Evolutionary conservation across 2,888 invertebrate genomes (phyloP).

Genomic region (Omphaloscelis lunosa): DNA sequence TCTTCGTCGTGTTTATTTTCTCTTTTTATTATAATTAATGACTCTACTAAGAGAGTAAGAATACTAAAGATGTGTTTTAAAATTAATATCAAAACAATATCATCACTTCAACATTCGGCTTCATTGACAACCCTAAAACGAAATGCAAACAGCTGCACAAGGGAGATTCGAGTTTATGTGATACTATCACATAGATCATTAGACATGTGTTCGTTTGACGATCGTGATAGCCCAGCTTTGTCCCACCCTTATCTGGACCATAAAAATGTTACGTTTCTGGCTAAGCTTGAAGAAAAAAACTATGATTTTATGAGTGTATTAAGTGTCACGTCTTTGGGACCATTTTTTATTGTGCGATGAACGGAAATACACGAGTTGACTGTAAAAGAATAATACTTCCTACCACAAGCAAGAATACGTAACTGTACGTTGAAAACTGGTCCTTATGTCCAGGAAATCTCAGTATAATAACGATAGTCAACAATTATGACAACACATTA

Average conservation of each 20-base stretch:
- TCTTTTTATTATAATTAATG: too few species aligned
- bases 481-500: background rate
- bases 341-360: conserved; percentile 51
- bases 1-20: background rate
- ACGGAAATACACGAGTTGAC: conserved; percentile 39
- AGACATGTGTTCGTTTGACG: conserved; percentile 67
- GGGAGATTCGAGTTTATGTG: conserved; percentile 64
- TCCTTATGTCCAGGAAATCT: background rate
- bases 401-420: background rate
- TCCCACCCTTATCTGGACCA: conserved; percentile 64
- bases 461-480: background rate
- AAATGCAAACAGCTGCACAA: conserved; percentile 46
- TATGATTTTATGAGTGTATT: conserved; percentile 62
- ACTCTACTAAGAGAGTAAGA: background rate
- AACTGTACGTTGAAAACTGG: background rate
- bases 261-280: conserved; percentile 66
- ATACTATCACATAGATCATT: conserved; percentile 68
- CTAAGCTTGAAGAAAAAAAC: conserved; percentile 52
- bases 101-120: background rate
- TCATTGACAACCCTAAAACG: conserved; percentile 46
- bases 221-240: conserved; percentile 59
- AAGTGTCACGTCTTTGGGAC: conserved; percentile 54
- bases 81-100: background rate
- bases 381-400: conserved; percentile 11
- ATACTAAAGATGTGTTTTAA: background rate